A percentile compares a stretch with the other conserved stretches of the same genome.
These are phyloP conservation scores for Nemotelus nigrinus DNA, from an alignment of 2,888 invertebrate species.

Conservation along the genomic window DNA sequence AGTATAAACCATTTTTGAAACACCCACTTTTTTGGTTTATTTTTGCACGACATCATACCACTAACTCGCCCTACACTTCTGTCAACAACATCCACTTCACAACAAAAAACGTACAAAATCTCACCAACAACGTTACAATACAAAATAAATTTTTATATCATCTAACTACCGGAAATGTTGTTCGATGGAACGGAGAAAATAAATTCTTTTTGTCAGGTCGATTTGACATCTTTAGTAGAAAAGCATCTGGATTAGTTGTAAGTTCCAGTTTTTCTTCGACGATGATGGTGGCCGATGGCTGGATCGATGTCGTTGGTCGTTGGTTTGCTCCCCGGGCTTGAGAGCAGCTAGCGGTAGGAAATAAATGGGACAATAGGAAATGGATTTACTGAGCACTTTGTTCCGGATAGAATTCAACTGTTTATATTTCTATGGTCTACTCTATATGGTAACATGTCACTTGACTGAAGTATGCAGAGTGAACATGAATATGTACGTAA, in stretches of 20 bases:
- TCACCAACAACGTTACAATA: too few species aligned
- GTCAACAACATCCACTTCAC: too few species aligned
- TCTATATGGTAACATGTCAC: neutral
- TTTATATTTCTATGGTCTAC: neutral
- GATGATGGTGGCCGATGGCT: neutral
- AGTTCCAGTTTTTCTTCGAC: neutral
- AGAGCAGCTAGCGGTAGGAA: neutral
- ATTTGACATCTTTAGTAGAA: conserved; percentile 37
- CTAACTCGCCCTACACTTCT: too few species aligned
- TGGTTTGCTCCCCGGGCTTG: neutral
- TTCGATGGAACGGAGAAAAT: neutral
- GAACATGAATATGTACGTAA: too few species aligned
- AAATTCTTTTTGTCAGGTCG: conserved; percentile 29
- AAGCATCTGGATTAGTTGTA: conserved; percentile 10
- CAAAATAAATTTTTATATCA: neutral
- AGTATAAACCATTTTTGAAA: too few species aligned
- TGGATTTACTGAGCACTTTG: conserved; percentile 14
- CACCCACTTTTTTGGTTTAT: too few species aligned
- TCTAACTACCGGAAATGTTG: neutral
- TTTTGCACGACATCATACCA: too few species aligned
- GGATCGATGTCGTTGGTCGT: neutral
- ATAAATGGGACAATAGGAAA: conserved; percentile 28
- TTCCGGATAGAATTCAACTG: neutral
- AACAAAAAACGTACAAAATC: too few species aligned
- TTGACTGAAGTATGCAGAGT: neutral